Evolutionary conservation across 1,140 invertebrate genomes (phyloP), one percentile per base, ranked within the genome.

Genomic region (Harlomillsia oculata): DNA sequence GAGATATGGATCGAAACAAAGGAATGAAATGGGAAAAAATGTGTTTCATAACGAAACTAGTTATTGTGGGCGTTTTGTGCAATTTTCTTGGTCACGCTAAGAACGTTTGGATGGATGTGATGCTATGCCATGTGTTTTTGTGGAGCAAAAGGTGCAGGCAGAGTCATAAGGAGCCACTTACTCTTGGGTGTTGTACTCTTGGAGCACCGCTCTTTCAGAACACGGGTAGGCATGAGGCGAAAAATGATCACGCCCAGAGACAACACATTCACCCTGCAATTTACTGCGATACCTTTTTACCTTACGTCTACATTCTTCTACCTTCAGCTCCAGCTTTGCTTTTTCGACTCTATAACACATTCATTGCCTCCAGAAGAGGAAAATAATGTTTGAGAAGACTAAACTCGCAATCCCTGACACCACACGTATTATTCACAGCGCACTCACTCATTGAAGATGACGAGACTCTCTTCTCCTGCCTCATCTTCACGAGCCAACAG

Each of bases 221-320:
- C 43, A 56, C 32, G 36, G 45, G 53, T 49, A 56, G 36, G 46
- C 39, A 56, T 44, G 45, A 56, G 54, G 46, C 54, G 54, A 50
- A 56, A 56, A 56, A 48, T 56, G 54, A 45, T 56, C 54, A 56
- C 54, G 54, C 54, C 54, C 54, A 56, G 39, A 56, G 54, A 56
- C 54, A 56, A 56, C 54, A 56, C 54, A 56, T 56, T 56, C 45
- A 56, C 49, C 44, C 54, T 56, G 48, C 54, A 56, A 56, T 56
- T 56, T 56, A 50, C 34, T 34, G 32, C 14, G 34, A 39, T 23
- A 36, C 23, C 48, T 37, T 39, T 50, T 50, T 50, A 23, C 34
- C 6, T 50, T 21, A n/a, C 25, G 41, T 20, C n/a, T 32, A 48
- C 45, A 21, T 11, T 32, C 18, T n/a, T 26, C n/a, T 9, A 21